Conservation (phyloP, 2,797 vertebrate species). For the Catamblyrhynchus diadema region DNA sequence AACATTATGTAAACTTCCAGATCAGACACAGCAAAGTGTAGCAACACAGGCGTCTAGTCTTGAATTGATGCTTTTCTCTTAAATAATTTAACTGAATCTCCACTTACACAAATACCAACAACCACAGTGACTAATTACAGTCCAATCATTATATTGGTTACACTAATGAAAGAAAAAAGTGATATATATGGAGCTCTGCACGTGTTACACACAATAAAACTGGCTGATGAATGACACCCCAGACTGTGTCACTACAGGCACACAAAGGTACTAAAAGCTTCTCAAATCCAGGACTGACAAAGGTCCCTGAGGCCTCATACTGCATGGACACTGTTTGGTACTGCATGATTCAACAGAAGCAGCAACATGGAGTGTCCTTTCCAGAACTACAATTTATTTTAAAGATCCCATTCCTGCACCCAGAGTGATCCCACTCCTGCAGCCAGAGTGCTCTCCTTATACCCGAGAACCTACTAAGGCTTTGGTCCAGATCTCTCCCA, state of each 20-base stretch:
- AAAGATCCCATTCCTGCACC: neutral
- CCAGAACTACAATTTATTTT: neutral
- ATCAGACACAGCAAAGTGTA: neutral
- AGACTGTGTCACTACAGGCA: neutral
- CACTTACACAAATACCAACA: neutral
- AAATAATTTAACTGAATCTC: neutral
- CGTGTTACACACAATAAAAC: neutral
- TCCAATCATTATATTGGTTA: neutral
- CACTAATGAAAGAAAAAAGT: neutral
- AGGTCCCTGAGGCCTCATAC: neutral
- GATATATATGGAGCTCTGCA: neutral
- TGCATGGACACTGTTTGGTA: neutral
- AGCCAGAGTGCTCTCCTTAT: neutral
- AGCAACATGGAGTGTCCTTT: neutral
- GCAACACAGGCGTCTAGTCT: neutral
- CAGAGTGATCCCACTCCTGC: neutral
- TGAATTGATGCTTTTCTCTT: neutral
- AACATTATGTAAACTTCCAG: neutral
- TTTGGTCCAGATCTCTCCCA: neutral
- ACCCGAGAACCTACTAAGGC: neutral
- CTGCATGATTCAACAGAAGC: neutral
- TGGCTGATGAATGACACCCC: neutral
- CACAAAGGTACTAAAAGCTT: neutral
- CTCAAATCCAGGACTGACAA: neutral
- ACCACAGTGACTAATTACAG: neutral